Percentiles rank a stretch among this genome's conserved stretches.
Evolutionary conservation across 2,888 invertebrate genomes (phyloP).

Genomic region (Calameuta filiformis): DNA sequence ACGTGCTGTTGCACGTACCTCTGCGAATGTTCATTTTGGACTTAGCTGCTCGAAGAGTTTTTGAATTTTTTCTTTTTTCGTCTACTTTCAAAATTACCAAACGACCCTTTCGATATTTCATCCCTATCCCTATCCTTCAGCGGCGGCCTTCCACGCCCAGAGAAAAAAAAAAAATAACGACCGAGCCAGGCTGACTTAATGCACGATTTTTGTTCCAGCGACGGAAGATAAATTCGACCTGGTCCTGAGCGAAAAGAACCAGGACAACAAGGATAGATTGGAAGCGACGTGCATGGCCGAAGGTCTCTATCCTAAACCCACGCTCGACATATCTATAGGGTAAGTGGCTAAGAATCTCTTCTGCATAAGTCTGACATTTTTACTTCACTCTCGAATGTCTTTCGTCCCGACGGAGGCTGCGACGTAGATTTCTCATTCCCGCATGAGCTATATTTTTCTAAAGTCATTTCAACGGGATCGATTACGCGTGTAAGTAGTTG

Average conservation of each 20-base stretch:
- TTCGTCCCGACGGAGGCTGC: no score
- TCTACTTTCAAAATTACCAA: constrained; percentile 26
- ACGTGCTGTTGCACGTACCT: neutral
- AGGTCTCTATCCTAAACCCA: constrained; percentile 59
- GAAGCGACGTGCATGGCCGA: constrained; percentile 57
- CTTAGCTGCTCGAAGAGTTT: no score
- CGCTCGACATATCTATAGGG: constrained; percentile 58
- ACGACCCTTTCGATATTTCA: no score
- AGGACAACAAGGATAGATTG: constrained; percentile 50
- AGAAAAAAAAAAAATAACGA: no score
- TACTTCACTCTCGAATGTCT: no score
- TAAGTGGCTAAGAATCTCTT: constrained; percentile 40
- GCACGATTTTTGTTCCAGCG: constrained; percentile 47
- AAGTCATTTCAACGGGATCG: no score
- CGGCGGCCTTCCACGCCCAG: no score
- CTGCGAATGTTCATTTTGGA: neutral
- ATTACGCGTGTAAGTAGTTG: no score
- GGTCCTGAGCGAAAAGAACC: constrained; percentile 42
- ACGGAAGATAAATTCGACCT: constrained; percentile 59
- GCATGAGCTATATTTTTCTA: no score
- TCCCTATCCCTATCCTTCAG: no score
- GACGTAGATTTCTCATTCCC: no score
- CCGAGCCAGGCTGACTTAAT: neutral
- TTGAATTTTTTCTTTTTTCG: neutral
- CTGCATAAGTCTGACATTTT: no score